phyloP scores from a whole-genome alignment of 2,888 invertebrate genomes.

The Melipona bicolor region DNA sequence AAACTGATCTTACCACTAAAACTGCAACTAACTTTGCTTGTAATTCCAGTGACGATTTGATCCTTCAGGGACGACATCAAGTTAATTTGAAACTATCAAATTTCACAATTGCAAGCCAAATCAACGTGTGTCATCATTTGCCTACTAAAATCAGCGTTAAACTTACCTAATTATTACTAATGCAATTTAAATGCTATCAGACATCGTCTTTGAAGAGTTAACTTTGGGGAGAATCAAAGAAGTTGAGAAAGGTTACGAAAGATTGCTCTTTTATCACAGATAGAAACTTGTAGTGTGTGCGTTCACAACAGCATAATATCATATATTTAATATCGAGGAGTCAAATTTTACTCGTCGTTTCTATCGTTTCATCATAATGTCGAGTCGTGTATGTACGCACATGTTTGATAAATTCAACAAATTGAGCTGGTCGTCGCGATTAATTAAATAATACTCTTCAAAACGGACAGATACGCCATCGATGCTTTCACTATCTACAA shows the following conservation, averaged over 20 bases:
- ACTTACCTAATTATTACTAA: too few species aligned
- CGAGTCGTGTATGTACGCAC: not conserved
- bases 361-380: not conserved
- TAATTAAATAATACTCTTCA: conserved; percentile 49
- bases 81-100: too few species aligned
- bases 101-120: too few species aligned
- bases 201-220: too few species aligned
- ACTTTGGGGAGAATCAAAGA: not conserved
- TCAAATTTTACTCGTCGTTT: not conserved
- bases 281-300: not conserved
- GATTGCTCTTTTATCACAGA: not conserved
- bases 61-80: too few species aligned
- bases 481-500: conserved; percentile 66
- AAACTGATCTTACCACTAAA: too few species aligned
- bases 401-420: not conserved
- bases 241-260: not conserved
- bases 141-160: too few species aligned
- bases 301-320: not conserved
- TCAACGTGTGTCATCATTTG: too few species aligned
- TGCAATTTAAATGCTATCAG: too few species aligned
- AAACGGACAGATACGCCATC: conserved; percentile 65
- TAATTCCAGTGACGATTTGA: too few species aligned
- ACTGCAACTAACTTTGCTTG: too few species aligned
- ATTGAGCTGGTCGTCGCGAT: too few species aligned
- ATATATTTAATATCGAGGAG: not conserved